Percentiles rank a stretch among this genome's conserved stretches.
These are phyloP conservation scores for Drosophila paramelanica DNA, from an alignment of 2,888 invertebrate genomes.

Conservation along the genomic window DNA sequence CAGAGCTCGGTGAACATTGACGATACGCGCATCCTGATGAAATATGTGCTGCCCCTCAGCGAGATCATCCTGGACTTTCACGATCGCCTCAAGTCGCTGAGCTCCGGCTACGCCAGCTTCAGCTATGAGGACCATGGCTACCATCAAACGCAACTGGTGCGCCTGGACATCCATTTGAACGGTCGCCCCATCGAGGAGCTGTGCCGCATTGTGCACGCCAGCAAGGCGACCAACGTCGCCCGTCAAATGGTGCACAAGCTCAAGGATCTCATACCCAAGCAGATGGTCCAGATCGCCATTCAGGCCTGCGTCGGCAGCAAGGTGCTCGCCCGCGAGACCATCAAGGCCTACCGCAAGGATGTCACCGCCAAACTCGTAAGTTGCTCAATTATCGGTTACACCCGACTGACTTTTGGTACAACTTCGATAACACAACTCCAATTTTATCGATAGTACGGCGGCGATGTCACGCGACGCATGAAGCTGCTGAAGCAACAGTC, in stretches of 20 bases:
- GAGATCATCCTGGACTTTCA: constrained; percentile 98
- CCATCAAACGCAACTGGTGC: constrained; percentile 90
- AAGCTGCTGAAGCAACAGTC: constrained; percentile 95
- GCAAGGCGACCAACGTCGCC: constrained; percentile 88
- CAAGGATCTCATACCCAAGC: constrained; percentile 94
- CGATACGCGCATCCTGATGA: constrained; percentile 91
- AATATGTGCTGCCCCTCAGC: constrained; percentile 93
- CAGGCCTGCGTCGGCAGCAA: constrained; percentile 93
- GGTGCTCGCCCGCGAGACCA: constrained; percentile 93
- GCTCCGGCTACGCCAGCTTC: constrained; percentile 98
- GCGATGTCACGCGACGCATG: constrained; percentile 94
- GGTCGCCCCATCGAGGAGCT: constrained; percentile 93
- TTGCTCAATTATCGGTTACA: constrained; percentile 13
- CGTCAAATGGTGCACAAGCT: constrained; percentile 90
- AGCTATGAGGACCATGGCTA: constrained; percentile 96
- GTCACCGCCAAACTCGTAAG: constrained; percentile 96
- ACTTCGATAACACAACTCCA: background rate
- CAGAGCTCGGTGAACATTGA: constrained; percentile 91
- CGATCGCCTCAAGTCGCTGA: constrained; percentile 93
- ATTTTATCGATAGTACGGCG: constrained; percentile 90
- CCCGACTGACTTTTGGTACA: background rate
- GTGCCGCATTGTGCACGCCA: constrained; percentile 91
- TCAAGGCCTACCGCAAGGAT: constrained; percentile 95
- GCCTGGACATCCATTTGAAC: constrained; percentile 91
- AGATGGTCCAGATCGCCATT: constrained; percentile 94